phyloP scores from a whole-genome alignment of 1,140 invertebrate species.

The Lordiphosa mommai region DNA sequence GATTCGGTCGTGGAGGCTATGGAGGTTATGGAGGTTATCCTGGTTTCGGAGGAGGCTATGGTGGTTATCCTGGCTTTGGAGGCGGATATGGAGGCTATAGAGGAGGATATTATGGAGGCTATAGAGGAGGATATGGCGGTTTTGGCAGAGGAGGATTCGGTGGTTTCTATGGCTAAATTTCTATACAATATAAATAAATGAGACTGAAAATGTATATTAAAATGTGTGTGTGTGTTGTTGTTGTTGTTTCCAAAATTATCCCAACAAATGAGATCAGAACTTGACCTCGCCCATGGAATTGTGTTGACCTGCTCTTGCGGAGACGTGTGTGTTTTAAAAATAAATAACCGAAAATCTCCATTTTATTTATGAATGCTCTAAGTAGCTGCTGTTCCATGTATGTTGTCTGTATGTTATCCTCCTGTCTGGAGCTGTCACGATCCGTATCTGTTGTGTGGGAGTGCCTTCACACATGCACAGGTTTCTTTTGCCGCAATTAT shows the following conservation, averaged over 20 bases:
- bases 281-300: not conserved
- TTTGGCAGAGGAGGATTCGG: not conserved
- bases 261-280: not conserved
- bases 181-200: not conserved
- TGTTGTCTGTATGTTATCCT: constrained; percentile 40
- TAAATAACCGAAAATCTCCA: constrained; percentile 69
- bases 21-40: not conserved
- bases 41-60: not conserved
- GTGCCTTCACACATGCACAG: constrained; percentile 17
- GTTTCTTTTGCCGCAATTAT: constrained; percentile 67
- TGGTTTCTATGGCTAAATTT: not conserved
- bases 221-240: not conserved
- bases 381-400: constrained; percentile 35
- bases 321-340: constrained; percentile 56
- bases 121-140: not conserved
- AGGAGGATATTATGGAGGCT: not conserved
- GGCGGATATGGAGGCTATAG: not conserved
- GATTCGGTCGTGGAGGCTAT: not conserved
- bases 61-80: not conserved
- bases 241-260: not conserved
- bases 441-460: constrained; percentile 46
- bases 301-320: constrained; percentile 32
- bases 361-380: constrained; percentile 56
- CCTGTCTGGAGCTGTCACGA: constrained; percentile 48
- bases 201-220: not conserved